phyloP scores from a whole-genome alignment of 92 coral and sea anemone species.

The Nematostella vectensis region DNA sequence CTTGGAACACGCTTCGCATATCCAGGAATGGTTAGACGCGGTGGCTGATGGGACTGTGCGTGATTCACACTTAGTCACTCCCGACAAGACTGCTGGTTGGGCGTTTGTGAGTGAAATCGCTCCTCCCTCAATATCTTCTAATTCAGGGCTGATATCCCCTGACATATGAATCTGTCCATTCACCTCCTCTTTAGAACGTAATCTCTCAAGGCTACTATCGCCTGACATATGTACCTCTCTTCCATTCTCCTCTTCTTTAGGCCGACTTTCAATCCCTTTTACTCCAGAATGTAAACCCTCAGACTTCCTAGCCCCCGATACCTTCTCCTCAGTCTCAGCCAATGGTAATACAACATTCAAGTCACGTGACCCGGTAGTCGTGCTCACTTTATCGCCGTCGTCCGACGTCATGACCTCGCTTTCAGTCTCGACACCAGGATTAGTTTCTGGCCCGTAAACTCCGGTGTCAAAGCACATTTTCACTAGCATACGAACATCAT shows the following conservation, averaged over 20 bases:
- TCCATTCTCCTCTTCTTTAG: too few relatives aligned
- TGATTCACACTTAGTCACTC: neutral
- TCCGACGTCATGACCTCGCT: neutral
- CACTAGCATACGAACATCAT: slow-evolving; percentile 30
- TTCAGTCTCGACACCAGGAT: too few relatives aligned
- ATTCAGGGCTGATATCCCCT: neutral
- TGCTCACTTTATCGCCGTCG: neutral
- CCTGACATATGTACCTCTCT: too few relatives aligned
- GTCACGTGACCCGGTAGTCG: neutral
- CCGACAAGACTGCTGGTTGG: neutral
- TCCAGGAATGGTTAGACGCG: neutral
- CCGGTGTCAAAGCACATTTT: slow-evolving; percentile 69
- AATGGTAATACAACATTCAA: too few relatives aligned
- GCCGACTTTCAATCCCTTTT: neutral
- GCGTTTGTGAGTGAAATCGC: neutral
- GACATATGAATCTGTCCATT: too few relatives aligned
- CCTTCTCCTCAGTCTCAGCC: neutral
- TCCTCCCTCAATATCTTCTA: neutral
- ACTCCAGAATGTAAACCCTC: neutral
- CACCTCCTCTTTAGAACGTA: too few relatives aligned
- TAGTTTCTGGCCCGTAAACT: slow-evolving; percentile 30
- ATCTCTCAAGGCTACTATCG: too few relatives aligned
- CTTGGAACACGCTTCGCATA: neutral
- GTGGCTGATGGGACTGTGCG: neutral
- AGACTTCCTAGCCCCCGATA: neutral